A percentile compares a stretch with the other conserved stretches of the same genome.
Evolutionary conservation across 23 tunicate species (phyloP).

Genomic region (Trididemnum clinides): DNA sequence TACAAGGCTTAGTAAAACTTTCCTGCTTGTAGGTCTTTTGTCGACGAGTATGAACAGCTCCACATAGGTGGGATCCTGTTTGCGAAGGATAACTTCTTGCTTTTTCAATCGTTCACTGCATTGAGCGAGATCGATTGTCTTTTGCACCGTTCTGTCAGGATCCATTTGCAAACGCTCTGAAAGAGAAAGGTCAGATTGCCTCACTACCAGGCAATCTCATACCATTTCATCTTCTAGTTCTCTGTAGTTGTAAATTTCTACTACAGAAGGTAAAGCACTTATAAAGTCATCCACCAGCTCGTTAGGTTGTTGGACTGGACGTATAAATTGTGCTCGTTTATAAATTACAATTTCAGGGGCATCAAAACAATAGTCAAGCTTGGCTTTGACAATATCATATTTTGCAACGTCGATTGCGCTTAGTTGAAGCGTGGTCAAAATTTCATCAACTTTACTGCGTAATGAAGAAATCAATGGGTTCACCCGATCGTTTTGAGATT

Average conservation of each 20-base stretch:
- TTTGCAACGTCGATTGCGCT: neutral
- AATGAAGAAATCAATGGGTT: conserved; percentile 1
- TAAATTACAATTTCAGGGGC: neutral
- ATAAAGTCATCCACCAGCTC: conserved; percentile 1
- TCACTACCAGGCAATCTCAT: conserved; percentile 25
- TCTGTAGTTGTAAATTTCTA: conserved; percentile 5
- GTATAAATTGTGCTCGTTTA: conserved; percentile 20
- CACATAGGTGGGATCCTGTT: no score
- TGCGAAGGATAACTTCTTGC: neutral
- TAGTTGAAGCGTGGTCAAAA: neutral
- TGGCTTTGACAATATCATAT: neutral
- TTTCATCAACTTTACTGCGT: conserved; percentile 15
- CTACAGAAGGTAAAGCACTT: neutral
- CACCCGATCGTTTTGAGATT: neutral
- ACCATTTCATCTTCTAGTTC: conserved; percentile 11
- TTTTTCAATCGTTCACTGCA: neutral
- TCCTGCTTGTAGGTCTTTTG: neutral
- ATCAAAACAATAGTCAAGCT: neutral
- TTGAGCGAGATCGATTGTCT: conserved; percentile 8
- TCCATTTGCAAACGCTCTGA: conserved; percentile 34
- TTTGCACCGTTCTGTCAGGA: conserved; percentile 10
- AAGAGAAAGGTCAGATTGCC: neutral
- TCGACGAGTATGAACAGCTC: no score
- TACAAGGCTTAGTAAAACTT: no score
- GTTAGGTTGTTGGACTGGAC: neutral